A percentile compares a stretch with the other conserved stretches of the same genome.
phyloP scores from a whole-genome alignment of 2,888 invertebrate genomes.

The Amphipyra berbera region DNA sequence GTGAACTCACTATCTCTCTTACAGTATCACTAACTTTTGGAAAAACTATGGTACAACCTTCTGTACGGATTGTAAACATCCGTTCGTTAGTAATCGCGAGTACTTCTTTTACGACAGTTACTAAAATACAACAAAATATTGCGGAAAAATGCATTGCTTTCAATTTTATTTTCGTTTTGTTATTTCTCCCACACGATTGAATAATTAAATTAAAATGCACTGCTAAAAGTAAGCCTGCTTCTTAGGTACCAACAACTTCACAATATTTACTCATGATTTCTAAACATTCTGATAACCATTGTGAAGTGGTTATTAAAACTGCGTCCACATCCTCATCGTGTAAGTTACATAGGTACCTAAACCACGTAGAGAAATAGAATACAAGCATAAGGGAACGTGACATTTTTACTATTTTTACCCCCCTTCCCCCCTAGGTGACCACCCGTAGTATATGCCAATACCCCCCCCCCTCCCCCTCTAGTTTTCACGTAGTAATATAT shows the following conservation, averaged over 20 bases:
- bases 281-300: slow-evolving; percentile 34
- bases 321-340: background rate
- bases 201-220: slow-evolving; percentile 1
- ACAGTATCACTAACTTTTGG: slow-evolving; percentile 51
- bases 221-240: background rate
- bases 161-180: slow-evolving; percentile 1
- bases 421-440: too few relatives aligned
- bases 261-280: slow-evolving; percentile 33
- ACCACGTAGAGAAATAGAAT: background rate
- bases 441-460: too few relatives aligned
- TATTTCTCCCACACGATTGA: background rate
- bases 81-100: slow-evolving; percentile 17
- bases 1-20: slow-evolving; percentile 32
- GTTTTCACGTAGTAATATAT: too few relatives aligned
- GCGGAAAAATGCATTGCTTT: slow-evolving; percentile 24
- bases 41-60: slow-evolving; percentile 63
- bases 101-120: slow-evolving; percentile 13
- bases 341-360: too few relatives aligned
- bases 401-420: too few relatives aligned
- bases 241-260: slow-evolving; percentile 3
- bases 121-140: slow-evolving; percentile 27
- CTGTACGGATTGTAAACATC: slow-evolving; percentile 58
- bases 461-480: too few relatives aligned
- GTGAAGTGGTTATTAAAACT: background rate
- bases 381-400: too few relatives aligned